Base-by-base conservation (phyloP, 2,113 vertebrate species). In the Saccopteryx bilineata region DNA sequence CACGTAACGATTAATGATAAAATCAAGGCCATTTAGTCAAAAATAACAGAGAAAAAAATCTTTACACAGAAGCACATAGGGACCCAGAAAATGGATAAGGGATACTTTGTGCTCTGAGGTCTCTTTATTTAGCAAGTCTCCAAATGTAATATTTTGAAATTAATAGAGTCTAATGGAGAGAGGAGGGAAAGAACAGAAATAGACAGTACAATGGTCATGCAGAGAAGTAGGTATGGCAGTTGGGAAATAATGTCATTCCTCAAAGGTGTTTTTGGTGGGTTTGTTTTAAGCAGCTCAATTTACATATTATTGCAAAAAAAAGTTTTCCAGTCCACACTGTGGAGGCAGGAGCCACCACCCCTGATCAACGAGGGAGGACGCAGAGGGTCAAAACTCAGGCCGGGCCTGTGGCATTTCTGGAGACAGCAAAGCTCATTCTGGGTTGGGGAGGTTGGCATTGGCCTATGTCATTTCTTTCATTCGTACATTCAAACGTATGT, bases 11-110 rank as follows among this genome's bases (percentile, higher is more conserved):
- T 86, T 96, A 94, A 89, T 93, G 78, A 95, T 95, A 83, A 96
- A 97, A 98, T 97, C 95, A 97, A 97, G 97, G 96, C 96, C 91
- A 96, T 93, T 94, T 95, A 83, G 92, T 92, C 46, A 96, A 95
- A 95, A 91, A 61, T 31, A 83, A 78, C 28, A n/a, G 71, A 60
- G 80, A 78, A 74, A 90, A 65, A 87, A 93, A 61, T 87, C 85
- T 96, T 91, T 75, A 92, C 31, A 66, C 93, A 91, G 66, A 91
- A 96, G 85, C 85, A 97, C 88, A 91, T 17, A 48, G 91, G 96
- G 92, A 96, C 81, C 68, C 92, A 97, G 91, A 92, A 96, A 94
- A 86, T 94, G 86, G 83, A 84, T 82, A 87, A 96, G 92, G 61
- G 75, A 88, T 72, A 78, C 28, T 93, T 80, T 68, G 86, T 88